A percentile compares a stretch with the other conserved stretches of the same genome.
Evolutionary conservation across 2,113 vertebrate genomes (phyloP).

Genomic region (Neogobius melanostomus): DNA sequence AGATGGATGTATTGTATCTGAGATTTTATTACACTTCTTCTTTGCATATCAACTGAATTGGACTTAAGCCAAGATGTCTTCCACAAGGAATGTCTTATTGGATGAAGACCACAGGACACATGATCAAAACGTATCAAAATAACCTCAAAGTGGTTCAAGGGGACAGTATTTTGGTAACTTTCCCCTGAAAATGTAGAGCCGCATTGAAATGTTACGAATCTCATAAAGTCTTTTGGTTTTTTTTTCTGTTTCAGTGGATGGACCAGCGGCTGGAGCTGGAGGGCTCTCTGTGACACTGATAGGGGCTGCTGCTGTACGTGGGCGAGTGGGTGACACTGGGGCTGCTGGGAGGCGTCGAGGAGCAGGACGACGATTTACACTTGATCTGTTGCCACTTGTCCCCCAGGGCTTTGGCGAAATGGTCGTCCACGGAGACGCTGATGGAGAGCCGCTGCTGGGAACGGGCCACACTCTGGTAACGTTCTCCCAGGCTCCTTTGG

Average conservation of each 20-base stretch:
- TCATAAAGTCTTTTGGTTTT: slow-evolving; percentile 44
- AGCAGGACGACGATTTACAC: slow-evolving; percentile 73
- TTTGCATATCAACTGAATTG: no score
- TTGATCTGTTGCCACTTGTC: slow-evolving; percentile 81
- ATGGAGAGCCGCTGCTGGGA: slow-evolving; percentile 73
- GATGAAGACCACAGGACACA: no score
- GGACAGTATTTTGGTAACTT: slow-evolving; percentile 29
- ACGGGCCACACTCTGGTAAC: slow-evolving; percentile 64
- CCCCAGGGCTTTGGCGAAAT: slow-evolving; percentile 82
- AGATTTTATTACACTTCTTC: no score
- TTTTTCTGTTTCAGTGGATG: slow-evolving; percentile 55
- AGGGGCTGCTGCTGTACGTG: slow-evolving; percentile 60
- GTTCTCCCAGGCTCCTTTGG: slow-evolving; percentile 76
- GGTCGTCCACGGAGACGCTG: slow-evolving; percentile 81
- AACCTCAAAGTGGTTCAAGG: slow-evolving; percentile 15
- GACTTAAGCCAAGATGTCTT: no score
- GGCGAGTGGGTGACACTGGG: slow-evolving; percentile 71
- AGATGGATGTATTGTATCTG: no score
- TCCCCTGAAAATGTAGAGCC: slow-evolving; percentile 9
- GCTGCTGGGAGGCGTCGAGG: slow-evolving; percentile 73
- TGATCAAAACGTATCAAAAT: no score
- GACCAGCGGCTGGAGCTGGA: slow-evolving; percentile 62
- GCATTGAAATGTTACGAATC: slow-evolving; percentile 55
- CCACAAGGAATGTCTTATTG: no score
- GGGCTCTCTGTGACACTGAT: slow-evolving; percentile 57